A percentile compares a stretch with the other conserved stretches of the same genome.
phyloP scores from a whole-genome alignment of 2,113 vertebrate genomes.

The Pedionomus torquatus region DNA sequence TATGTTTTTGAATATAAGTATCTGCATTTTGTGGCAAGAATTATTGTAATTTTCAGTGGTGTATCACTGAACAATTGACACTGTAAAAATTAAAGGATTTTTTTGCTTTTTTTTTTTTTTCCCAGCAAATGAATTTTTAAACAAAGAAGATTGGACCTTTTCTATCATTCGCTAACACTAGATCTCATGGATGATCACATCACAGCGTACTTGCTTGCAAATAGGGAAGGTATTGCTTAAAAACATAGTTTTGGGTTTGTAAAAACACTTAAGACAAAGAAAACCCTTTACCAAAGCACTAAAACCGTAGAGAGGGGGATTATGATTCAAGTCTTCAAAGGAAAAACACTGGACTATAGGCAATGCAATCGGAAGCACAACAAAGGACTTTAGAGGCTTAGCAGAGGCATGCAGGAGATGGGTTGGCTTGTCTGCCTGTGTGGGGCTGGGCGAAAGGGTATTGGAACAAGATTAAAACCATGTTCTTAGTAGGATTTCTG shows the following conservation, averaged over 20 bases:
- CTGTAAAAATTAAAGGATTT: background rate
- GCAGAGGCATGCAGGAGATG: conserved; percentile 32
- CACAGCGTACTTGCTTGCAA: background rate
- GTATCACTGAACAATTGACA: conserved; percentile 10
- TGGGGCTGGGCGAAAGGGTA: conserved; percentile 9
- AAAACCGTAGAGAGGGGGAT: background rate
- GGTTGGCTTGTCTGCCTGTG: conserved; percentile 11
- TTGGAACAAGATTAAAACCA: conserved; percentile 62
- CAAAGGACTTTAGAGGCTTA: conserved; percentile 56
- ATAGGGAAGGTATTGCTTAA: background rate
- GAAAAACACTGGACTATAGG: background rate
- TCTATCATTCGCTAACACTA: background rate
- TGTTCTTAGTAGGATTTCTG: background rate
- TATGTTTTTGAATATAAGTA: background rate
- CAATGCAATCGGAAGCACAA: conserved; percentile 12
- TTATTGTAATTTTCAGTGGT: background rate
- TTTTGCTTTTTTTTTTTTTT: conserved; percentile 10
- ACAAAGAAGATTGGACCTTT: background rate
- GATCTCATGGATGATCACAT: background rate
- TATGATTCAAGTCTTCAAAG: conserved; percentile 49
- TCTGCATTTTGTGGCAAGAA: background rate
- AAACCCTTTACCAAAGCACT: background rate
- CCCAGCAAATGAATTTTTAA: background rate
- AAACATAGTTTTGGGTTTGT: background rate
- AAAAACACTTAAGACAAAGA: conserved; percentile 21